Conservation (phyloP, 2,113 vertebrate species). For the Eptesicus fuscus region DNA sequence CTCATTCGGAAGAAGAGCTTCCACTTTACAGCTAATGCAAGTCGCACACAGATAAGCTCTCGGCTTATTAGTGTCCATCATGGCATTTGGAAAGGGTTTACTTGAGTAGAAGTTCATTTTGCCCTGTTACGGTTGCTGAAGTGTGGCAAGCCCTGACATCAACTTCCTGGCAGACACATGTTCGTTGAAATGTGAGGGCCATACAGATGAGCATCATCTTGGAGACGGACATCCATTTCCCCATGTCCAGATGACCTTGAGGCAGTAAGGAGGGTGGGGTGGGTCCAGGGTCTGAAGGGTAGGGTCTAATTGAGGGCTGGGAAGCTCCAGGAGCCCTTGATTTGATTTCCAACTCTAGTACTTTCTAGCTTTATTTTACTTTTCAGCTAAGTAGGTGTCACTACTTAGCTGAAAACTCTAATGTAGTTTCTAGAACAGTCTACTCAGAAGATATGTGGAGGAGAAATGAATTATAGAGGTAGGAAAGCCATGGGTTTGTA, state of each 20-base stretch:
- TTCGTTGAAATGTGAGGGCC: conserved; percentile 21
- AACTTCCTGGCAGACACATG: conserved; percentile 50
- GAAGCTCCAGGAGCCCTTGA: too few species aligned
- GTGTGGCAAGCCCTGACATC: not conserved
- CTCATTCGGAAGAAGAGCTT: not conserved
- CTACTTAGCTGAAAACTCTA: too few species aligned
- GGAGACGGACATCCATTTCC: rapidly evolving
- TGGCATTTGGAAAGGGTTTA: not conserved
- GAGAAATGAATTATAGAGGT: not conserved
- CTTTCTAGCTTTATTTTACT: not conserved
- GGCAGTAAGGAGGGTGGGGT: too few species aligned
- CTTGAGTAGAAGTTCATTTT: not conserved
- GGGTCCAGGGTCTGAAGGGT: not conserved
- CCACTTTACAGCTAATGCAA: not conserved
- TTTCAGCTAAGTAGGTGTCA: rapidly evolving
- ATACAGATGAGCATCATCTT: rapidly evolving
- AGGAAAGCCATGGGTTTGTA: too few species aligned
- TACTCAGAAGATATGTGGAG: not conserved
- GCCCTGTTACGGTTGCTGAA: not conserved
- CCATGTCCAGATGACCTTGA: not conserved
- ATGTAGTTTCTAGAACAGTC: not conserved
- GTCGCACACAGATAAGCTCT: not conserved
- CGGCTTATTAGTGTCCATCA: not conserved
- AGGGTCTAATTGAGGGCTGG: not conserved
- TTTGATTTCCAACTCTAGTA: too few species aligned